phyloP scores from a whole-genome alignment of 92 coral and sea anemone genomes.

The Bergia puertoricense region DNA sequence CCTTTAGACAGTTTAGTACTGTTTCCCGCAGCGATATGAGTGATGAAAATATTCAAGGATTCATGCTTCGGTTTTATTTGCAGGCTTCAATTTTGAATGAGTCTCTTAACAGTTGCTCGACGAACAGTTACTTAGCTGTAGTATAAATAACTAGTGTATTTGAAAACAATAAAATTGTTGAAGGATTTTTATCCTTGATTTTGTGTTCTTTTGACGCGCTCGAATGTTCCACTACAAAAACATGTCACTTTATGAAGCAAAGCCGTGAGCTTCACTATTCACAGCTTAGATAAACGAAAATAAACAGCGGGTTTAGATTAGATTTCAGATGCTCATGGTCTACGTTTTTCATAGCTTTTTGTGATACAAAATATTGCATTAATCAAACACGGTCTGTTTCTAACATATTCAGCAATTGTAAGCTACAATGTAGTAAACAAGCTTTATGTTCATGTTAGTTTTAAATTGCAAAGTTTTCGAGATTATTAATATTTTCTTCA shows the following conservation, averaged over 20 bases:
- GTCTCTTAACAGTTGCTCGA: background rate
- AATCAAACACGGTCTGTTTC: background rate
- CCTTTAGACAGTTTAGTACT: background rate
- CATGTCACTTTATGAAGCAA: constrained; percentile 7
- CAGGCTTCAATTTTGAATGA: background rate
- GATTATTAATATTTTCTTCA: constrained; percentile 3
- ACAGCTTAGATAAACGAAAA: background rate
- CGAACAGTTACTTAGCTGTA: background rate
- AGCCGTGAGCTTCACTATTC: background rate
- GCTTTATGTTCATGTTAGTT: background rate
- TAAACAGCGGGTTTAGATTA: background rate
- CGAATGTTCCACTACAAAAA: constrained; percentile 14
- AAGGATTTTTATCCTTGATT: background rate
- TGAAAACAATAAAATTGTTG: constrained; percentile 23
- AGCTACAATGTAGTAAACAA: background rate
- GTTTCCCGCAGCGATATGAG: background rate
- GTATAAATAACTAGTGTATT: background rate
- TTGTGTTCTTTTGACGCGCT: constrained; percentile 28
- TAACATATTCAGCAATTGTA: background rate
- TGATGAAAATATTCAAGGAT: background rate
- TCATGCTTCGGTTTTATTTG: background rate
- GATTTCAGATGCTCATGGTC: no score
- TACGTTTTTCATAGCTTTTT: no score
- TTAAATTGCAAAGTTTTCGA: background rate
- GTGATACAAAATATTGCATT: background rate